These are phyloP conservation scores for Edolisoma coerulescens DNA, from an alignment of 2,113 vertebrate species.

Conservation along the genomic window DNA sequence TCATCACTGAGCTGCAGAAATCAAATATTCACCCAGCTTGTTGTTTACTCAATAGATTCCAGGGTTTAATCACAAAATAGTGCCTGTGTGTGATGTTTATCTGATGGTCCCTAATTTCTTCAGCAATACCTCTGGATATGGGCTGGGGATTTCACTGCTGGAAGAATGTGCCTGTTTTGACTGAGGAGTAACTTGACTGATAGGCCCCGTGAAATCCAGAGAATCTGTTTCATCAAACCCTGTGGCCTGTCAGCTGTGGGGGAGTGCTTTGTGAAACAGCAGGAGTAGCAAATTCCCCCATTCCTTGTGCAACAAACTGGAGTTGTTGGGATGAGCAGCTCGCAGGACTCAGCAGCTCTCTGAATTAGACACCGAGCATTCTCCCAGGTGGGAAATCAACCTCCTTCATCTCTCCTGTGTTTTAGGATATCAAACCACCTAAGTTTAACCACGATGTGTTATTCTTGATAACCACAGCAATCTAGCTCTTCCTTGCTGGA, in stretches of 20 bases:
- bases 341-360: background rate
- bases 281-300: background rate
- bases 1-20: background rate
- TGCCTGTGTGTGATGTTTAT: background rate
- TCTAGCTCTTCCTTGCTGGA: background rate
- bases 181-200: background rate
- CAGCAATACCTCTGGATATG: background rate
- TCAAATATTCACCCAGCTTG: background rate
- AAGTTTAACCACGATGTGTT: background rate
- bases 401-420: background rate
- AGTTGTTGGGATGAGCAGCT: background rate
- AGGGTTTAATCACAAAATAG: background rate
- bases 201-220: background rate
- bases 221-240: background rate
- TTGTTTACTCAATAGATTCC: background rate
- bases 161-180: rapidly evolving
- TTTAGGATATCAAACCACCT: background rate
- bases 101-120: background rate
- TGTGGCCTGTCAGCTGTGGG: background rate
- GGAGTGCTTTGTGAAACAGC: background rate
- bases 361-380: background rate
- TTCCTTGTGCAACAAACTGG: background rate
- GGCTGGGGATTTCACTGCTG: background rate
- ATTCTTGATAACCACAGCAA: background rate
- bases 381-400: background rate